Conservation (phyloP, 2,888 invertebrate species). For the Auanema freiburgensis region DNA sequence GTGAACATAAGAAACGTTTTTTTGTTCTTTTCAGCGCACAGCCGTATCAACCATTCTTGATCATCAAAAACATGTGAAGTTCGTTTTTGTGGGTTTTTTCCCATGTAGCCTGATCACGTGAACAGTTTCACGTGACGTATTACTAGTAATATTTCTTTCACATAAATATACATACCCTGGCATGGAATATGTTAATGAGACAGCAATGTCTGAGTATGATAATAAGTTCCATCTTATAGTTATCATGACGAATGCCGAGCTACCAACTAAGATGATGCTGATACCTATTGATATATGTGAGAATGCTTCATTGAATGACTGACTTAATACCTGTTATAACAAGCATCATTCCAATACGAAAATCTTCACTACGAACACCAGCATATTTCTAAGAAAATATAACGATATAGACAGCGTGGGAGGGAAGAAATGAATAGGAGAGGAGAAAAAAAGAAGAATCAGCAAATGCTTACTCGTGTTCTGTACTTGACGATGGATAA, state of each 20-base stretch:
- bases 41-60: no score
- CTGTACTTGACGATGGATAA: conserved; percentile 27
- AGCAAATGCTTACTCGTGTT: conserved; percentile 21
- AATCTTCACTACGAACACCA: conserved; percentile 9
- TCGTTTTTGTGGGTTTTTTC: no score
- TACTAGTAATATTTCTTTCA: no score
- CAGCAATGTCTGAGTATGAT: conserved; percentile 38
- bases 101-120: no score
- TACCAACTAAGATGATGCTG: conserved; percentile 32
- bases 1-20: neutral
- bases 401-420: no score
- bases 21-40: neutral
- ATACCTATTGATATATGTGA: no score
- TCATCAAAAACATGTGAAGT: no score
- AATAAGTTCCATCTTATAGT: conserved; percentile 43
- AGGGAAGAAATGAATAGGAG: no score
- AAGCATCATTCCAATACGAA: conserved; percentile 18
- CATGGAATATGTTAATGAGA: conserved; percentile 47
- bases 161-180: conserved; percentile 34
- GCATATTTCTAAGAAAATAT: conserved; percentile 18
- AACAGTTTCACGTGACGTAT: neutral
- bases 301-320: no score
- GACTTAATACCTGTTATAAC: conserved; percentile 17
- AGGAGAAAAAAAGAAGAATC: no score
- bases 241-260: conserved; percentile 48